These are phyloP conservation scores for Epinephelus cyanopodus DNA, from an alignment of 2,113 vertebrate genomes.

Conservation along the genomic window DNA sequence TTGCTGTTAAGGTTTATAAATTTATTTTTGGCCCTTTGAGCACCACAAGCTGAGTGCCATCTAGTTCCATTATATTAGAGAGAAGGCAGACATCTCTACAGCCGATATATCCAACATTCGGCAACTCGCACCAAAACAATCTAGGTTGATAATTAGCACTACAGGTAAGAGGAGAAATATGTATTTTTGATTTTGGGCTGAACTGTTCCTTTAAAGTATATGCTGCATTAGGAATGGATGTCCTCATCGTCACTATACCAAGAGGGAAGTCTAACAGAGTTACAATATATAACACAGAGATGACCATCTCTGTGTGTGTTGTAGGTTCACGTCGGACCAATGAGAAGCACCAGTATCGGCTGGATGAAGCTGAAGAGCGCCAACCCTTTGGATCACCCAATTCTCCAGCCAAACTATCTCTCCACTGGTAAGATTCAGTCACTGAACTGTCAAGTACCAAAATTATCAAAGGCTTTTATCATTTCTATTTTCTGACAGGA, in stretches of 20 bases:
- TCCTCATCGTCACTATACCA: neutral
- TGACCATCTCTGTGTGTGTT: neutral
- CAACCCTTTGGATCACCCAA: slow-evolving; percentile 90
- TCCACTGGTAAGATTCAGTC: slow-evolving; percentile 87
- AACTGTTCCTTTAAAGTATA: too few relatives aligned
- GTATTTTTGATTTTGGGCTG: too few relatives aligned
- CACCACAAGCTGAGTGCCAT: too few relatives aligned
- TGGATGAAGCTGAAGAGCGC: slow-evolving; percentile 93
- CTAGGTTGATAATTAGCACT: too few relatives aligned
- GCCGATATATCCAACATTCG: too few relatives aligned
- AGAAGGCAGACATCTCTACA: too few relatives aligned
- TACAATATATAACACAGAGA: neutral
- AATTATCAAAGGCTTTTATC: neutral
- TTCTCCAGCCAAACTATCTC: slow-evolving; percentile 96
- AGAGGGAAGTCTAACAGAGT: neutral
- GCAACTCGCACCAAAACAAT: too few relatives aligned
- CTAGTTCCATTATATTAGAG: too few relatives aligned
- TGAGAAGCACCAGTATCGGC: slow-evolving; percentile 92
- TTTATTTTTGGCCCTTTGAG: too few relatives aligned
- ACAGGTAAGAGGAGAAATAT: too few relatives aligned
- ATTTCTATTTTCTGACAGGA: too few relatives aligned
- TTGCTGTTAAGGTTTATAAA: too few relatives aligned
- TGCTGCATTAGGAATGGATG: neutral
- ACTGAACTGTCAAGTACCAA: neutral
- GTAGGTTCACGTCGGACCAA: slow-evolving; percentile 95